phyloP scores from a whole-genome alignment of 2,888 invertebrate species.

The Orthosia cruda region DNA sequence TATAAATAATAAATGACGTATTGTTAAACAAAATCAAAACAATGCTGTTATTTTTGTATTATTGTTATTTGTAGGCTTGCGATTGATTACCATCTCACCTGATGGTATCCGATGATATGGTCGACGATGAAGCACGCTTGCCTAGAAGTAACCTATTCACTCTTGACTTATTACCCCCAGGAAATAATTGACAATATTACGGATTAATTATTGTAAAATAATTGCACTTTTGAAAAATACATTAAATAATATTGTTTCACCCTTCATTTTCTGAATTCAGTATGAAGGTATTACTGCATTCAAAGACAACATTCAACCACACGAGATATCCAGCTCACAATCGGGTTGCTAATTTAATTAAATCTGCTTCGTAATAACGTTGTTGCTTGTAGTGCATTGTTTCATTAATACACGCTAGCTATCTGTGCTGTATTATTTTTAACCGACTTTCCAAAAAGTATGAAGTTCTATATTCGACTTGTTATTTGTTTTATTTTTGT shows the following conservation, averaged over 20 bases:
- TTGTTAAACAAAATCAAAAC: no score
- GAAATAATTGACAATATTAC: no score
- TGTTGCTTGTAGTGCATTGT: slow-evolving; percentile 28
- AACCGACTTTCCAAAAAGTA: background rate
- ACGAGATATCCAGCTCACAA: slow-evolving; percentile 30
- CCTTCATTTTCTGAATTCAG: background rate
- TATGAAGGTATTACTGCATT: background rate
- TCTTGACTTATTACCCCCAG: no score
- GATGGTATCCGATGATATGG: no score
- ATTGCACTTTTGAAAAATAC: background rate
- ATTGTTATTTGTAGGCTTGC: no score
- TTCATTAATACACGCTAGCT: slow-evolving; percentile 15
- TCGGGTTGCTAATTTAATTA: slow-evolving; percentile 53
- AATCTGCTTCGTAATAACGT: slow-evolving; percentile 34
- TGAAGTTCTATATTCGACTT: no score
- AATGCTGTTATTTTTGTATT: no score
- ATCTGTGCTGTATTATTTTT: slow-evolving; percentile 22
- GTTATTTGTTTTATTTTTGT: no score
- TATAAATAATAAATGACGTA: no score
- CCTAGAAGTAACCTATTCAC: no score
- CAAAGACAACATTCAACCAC: slow-evolving; percentile 31
- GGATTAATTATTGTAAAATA: background rate
- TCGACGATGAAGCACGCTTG: no score
- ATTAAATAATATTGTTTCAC: background rate
- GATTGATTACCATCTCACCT: no score